These are phyloP conservation scores for Micrasema minimum DNA, from an alignment of 1,140 invertebrate species.

Conservation along the genomic window DNA sequence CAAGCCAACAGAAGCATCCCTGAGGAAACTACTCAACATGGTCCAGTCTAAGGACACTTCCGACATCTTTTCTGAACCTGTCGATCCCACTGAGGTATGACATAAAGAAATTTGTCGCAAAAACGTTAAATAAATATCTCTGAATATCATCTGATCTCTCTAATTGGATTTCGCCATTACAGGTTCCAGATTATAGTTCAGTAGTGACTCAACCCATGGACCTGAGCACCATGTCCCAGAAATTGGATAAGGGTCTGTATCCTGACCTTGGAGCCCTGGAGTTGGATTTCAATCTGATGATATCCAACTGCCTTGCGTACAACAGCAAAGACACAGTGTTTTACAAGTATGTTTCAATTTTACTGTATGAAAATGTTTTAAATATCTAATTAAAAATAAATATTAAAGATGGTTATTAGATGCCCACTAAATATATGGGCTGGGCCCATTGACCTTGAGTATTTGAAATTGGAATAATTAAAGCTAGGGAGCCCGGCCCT, in stretches of 20 bases:
- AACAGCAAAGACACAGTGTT: conserved; percentile 94
- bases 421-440: too few species aligned
- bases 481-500: too few species aligned
- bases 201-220: conserved; percentile 97
- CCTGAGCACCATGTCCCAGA: conserved; percentile 88
- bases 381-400: too few species aligned
- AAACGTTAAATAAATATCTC: conserved; percentile 3
- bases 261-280: conserved; percentile 83
- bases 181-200: conserved; percentile 91
- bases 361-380: too few species aligned
- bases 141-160: not conserved
- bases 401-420: too few species aligned
- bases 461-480: too few species aligned
- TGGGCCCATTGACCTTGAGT: too few species aligned
- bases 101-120: not conserved
- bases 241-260: conserved; percentile 83
- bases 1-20: conserved; percentile 82
- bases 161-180: conserved; percentile 51
- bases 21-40: conserved; percentile 79
- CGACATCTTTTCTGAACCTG: conserved; percentile 93
- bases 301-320: conserved; percentile 93
- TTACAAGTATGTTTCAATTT: too few species aligned
- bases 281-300: conserved; percentile 92
- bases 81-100: conserved; percentile 84
- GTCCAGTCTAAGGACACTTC: conserved; percentile 84